Percentiles rank a stretch among this genome's conserved stretches.
Evolutionary conservation across 2,888 invertebrate genomes (phyloP).

Genomic region (Aricia artaxerxes): DNA sequence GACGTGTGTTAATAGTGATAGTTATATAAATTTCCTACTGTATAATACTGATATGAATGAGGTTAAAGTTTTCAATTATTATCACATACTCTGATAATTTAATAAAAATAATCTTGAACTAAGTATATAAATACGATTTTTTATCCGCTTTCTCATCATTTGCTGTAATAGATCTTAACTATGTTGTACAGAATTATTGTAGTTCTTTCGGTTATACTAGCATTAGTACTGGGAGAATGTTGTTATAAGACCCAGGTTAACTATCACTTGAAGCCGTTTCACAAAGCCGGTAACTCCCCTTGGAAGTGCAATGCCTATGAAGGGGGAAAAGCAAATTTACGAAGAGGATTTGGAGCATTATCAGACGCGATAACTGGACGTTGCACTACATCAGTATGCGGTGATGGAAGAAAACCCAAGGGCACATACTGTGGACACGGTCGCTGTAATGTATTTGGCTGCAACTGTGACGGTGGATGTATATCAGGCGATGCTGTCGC

Average conservation of each 20-base stretch:
- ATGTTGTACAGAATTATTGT: not conserved
- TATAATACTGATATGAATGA: not conserved
- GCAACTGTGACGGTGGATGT: constrained; percentile 11
- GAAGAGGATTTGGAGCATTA: constrained; percentile 9
- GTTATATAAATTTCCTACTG: too few relatives aligned
- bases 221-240: constrained; percentile 3
- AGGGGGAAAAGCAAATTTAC: constrained; percentile 4
- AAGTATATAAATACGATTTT: not conserved
- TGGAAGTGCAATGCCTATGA: constrained; percentile 10
- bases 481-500: constrained; percentile 3
- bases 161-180: not conserved
- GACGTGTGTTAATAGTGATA: too few relatives aligned
- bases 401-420: not conserved
- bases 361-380: constrained; percentile 35
- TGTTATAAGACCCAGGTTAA: constrained; percentile 28
- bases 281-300: not conserved
- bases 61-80: not conserved
- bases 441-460: constrained; percentile 11
- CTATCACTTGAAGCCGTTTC: not conserved
- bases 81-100: not conserved
- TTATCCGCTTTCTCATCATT: not conserved
- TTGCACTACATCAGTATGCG: constrained; percentile 2
- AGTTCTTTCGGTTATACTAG: not conserved
- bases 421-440: constrained; percentile 16
- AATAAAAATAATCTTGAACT: not conserved